These are phyloP conservation scores for Pristionchus exspectatus DNA, from an alignment of 2,888 invertebrate genomes.

Conservation along the genomic window DNA sequence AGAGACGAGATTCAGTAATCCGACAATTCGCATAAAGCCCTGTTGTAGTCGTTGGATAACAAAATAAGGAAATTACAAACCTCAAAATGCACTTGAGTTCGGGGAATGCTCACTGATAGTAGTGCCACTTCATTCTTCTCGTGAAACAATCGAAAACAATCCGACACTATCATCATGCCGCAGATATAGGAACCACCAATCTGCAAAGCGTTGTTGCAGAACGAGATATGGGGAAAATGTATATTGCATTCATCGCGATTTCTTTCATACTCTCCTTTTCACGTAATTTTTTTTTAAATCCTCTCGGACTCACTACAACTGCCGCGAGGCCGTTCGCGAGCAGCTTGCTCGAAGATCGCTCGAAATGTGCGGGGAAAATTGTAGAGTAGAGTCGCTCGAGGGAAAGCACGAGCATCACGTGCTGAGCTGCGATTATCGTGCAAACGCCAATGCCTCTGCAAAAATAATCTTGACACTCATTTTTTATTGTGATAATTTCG, in stretches of 20 bases:
- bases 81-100: not conserved
- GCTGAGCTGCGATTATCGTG: not conserved
- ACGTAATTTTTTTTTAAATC: no score
- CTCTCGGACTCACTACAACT: not conserved
- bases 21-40: not conserved
- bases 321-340: not conserved
- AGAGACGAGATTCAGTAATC: not conserved
- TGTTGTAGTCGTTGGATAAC: not conserved
- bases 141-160: not conserved
- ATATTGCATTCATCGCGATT: no score
- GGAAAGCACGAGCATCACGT: not conserved
- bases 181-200: not conserved
- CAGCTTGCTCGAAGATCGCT: not conserved
- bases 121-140: not conserved
- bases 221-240: not conserved
- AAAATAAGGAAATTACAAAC: not conserved
- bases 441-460: not conserved
- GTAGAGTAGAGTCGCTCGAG: not conserved
- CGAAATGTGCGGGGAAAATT: not conserved
- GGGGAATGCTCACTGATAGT: not conserved
- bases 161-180: not conserved
- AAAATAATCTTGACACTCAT: not conserved
- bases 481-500: no score
- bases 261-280: not conserved
- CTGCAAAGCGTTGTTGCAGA: not conserved